These are phyloP conservation scores for Mormyrus lacerda DNA, from an alignment of 2,113 vertebrate genomes.

Conservation along the genomic window DNA sequence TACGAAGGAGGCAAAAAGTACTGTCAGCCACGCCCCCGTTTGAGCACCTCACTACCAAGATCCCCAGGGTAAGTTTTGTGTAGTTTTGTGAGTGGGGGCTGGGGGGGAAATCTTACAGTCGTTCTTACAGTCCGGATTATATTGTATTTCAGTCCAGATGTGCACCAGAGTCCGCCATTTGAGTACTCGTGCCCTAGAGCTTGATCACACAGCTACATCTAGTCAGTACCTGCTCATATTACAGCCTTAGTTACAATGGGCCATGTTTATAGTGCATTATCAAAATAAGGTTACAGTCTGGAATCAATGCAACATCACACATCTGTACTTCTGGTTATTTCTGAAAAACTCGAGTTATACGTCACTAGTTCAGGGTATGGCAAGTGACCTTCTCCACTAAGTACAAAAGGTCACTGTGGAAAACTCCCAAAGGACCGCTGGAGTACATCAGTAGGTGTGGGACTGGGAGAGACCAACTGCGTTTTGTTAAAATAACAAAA, in stretches of 20 bases:
- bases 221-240: not conserved
- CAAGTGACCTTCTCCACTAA: not conserved
- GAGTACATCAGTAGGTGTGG: not conserved
- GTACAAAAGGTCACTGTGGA: not conserved
- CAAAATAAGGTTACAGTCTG: not conserved
- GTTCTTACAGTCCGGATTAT: not conserved
- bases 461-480: not conserved
- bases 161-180: not conserved
- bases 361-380: not conserved
- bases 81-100: not conserved
- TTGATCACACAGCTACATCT: not conserved
- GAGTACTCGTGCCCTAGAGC: not conserved
- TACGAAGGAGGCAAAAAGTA: not conserved
- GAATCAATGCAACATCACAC: not conserved
- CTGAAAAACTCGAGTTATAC: not conserved
- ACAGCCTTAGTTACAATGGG: not conserved
- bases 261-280: not conserved
- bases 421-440: not conserved
- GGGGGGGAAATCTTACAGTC: not conserved
- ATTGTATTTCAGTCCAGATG: not conserved
- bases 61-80: not conserved
- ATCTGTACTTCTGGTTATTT: not conserved
- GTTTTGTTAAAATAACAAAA: not conserved
- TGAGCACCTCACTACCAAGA: not conserved
- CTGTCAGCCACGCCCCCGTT: not conserved